Evolutionary conservation across 2,888 invertebrate genomes (phyloP).

Genomic region (Zaprionus obscuricornis): DNA sequence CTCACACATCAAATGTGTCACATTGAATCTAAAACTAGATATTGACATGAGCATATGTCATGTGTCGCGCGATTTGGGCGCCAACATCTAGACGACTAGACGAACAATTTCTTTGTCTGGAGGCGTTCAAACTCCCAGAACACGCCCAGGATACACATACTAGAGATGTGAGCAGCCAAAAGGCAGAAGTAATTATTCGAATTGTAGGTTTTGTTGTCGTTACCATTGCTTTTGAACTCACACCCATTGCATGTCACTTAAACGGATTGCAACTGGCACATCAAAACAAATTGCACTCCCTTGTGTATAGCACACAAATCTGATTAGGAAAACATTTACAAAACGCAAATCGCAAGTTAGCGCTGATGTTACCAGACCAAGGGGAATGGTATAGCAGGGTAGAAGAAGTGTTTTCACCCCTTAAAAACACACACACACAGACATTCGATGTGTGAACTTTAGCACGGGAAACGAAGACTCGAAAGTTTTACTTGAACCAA

Average conservation of each 20-base stretch:
- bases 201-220: constrained; percentile 32
- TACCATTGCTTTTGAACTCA: constrained; percentile 39
- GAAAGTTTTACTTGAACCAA: constrained; percentile 20
- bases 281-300: constrained; percentile 76
- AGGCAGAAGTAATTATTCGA: constrained; percentile 59
- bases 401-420: constrained; percentile 33
- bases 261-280: constrained; percentile 67
- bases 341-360: constrained; percentile 74
- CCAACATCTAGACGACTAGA: constrained; percentile 25
- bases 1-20: constrained; percentile 54
- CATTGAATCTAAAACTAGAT: constrained; percentile 13
- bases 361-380: constrained; percentile 17
- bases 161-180: constrained; percentile 20
- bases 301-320: constrained; percentile 62
- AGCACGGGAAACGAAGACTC: constrained; percentile 5
- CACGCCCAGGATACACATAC: constrained; percentile 44
- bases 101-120: constrained; percentile 5
- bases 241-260: constrained; percentile 50
- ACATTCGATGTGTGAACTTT: constrained; percentile 73
- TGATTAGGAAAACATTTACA: constrained; percentile 77
- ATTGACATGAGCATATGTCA: constrained; percentile 21
- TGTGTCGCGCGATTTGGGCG: neutral
- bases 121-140: constrained; percentile 3
- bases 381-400: neutral
- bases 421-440: too few species aligned